Conservation (phyloP, 2,888 invertebrate species). For the Agrenia bidenticulata region DNA sequence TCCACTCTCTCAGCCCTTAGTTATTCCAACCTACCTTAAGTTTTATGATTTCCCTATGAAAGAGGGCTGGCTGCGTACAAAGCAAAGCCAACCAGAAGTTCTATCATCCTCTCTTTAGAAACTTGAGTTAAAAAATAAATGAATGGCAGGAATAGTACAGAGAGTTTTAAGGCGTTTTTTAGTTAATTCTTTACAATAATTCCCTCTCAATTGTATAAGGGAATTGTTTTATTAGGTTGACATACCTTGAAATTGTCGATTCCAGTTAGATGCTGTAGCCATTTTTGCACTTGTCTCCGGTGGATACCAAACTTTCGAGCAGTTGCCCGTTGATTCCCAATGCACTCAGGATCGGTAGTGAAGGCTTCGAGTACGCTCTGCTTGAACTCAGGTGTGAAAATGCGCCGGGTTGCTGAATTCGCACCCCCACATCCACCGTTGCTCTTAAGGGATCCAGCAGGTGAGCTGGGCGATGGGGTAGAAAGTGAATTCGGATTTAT, state of each 20-base stretch:
- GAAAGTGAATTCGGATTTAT: slow-evolving; percentile 37
- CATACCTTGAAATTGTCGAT: slow-evolving; percentile 1
- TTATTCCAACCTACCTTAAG: slow-evolving; percentile 29
- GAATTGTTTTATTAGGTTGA: neutral
- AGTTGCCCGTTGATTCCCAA: slow-evolving; percentile 85
- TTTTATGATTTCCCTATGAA: slow-evolving; percentile 33
- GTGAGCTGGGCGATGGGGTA: slow-evolving; percentile 37
- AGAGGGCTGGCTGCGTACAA: slow-evolving; percentile 7
- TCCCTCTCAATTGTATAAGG: too few species aligned
- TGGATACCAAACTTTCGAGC: slow-evolving; percentile 88
- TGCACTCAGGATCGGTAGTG: slow-evolving; percentile 79
- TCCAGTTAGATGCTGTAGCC: slow-evolving; percentile 65
- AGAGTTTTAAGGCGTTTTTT: neutral
- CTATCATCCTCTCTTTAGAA: too few species aligned
- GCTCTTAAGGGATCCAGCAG: slow-evolving; percentile 37
- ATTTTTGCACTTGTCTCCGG: slow-evolving; percentile 86
- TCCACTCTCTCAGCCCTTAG: neutral
- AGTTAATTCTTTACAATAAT: neutral
- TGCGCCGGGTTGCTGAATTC: slow-evolving; percentile 64
- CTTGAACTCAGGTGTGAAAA: slow-evolving; percentile 86
- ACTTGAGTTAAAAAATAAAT: slow-evolving; percentile 8
- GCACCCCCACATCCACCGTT: slow-evolving; percentile 23
- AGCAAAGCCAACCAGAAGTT: too few species aligned
- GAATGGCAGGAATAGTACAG: slow-evolving; percentile 10
- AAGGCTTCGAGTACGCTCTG: slow-evolving; percentile 85